Conservation (phyloP, 2,113 vertebrate genomes). For the Gymnobelideus leadbeateri region DNA sequence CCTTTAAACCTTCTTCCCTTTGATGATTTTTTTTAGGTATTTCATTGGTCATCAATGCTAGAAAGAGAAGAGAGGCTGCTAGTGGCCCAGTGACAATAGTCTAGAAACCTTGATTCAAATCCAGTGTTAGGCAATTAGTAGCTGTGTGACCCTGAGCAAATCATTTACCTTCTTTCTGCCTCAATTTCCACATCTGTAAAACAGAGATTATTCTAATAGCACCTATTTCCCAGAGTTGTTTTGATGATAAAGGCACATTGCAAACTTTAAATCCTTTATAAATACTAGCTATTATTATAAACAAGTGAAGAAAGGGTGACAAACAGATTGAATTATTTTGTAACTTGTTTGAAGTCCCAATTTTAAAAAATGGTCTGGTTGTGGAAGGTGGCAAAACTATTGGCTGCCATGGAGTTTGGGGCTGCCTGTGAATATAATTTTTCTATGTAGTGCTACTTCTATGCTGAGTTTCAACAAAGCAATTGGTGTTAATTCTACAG, state of each 20-base stretch:
- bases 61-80: not conserved
- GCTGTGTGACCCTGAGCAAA: not conserved
- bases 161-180: not conserved
- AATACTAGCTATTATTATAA: not conserved
- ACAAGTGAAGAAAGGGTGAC: not conserved
- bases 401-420: not conserved
- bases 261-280: not conserved
- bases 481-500: not conserved
- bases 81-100: not conserved
- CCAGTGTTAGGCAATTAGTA: not conserved
- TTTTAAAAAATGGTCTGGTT: not conserved
- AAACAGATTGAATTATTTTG: not conserved
- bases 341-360: not conserved
- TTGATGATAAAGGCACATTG: not conserved
- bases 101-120: not conserved
- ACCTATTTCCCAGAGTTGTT: not conserved
- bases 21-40: not conserved
- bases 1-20: not conserved
- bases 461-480: conserved; percentile 34
- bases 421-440: not conserved
- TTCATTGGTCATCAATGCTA: not conserved
- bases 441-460: not conserved
- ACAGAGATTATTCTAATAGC: not conserved
- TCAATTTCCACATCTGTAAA: not conserved
- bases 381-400: not conserved